Conservation (phyloP, 2,888 invertebrate genomes). For the Napeogenes sylphis region DNA sequence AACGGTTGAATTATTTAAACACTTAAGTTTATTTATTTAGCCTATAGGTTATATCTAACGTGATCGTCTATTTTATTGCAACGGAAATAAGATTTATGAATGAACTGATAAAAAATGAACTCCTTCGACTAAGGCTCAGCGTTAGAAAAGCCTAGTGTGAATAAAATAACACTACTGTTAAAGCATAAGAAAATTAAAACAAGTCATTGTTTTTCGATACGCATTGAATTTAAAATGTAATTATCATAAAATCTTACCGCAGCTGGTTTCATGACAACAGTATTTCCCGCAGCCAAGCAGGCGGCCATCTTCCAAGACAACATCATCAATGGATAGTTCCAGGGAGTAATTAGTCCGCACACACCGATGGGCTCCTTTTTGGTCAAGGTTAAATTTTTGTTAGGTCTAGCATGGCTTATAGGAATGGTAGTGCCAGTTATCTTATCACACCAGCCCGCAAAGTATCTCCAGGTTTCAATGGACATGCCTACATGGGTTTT, state of each 20-base stretch:
- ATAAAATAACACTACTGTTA: too few species aligned
- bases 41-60: not conserved
- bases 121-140: too few species aligned
- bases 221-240: not conserved
- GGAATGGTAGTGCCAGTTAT: slow-evolving; percentile 95
- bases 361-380: slow-evolving; percentile 95
- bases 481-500: slow-evolving; percentile 99
- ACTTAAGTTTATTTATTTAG: not conserved
- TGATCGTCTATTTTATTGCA: too few species aligned
- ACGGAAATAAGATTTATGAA: too few species aligned
- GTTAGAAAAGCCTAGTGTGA: too few species aligned
- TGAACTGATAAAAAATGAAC: too few species aligned
- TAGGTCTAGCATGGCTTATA: slow-evolving; percentile 93
- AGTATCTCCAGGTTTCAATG: slow-evolving; percentile 97
- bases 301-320: slow-evolving; percentile 99
- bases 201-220: too few species aligned
- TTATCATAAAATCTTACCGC: slow-evolving; percentile 71
- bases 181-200: too few species aligned
- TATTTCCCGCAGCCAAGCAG: slow-evolving; percentile 97
- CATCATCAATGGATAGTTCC: slow-evolving; percentile 99
- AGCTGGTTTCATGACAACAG: slow-evolving; percentile 97
- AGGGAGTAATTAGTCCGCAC: slow-evolving; percentile 94
- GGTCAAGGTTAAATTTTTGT: slow-evolving; percentile 90
- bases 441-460: slow-evolving; percentile 98
- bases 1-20: too few species aligned